These are phyloP conservation scores for Scolopax mira DNA, from an alignment of 2,113 vertebrate genomes.

Conservation along the genomic window DNA sequence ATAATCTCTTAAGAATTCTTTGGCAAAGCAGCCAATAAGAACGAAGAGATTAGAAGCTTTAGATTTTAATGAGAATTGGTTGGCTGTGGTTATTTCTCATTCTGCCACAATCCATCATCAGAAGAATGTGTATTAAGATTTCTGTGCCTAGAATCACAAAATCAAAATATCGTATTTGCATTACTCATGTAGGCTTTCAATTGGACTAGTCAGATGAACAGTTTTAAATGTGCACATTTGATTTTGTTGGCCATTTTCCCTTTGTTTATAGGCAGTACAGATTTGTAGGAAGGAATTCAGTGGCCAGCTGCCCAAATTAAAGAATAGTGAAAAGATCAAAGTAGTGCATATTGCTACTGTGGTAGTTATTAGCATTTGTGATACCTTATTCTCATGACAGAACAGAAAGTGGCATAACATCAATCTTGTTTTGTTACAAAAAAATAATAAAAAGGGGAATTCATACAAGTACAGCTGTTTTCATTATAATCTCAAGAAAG, in stretches of 20 bases:
- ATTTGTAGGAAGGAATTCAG: conserved; percentile 34
- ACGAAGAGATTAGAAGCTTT: neutral
- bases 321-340: conserved; percentile 45
- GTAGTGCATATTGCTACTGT: conserved; percentile 28
- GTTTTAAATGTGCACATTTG: conserved; percentile 8
- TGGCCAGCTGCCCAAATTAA: conserved; percentile 38
- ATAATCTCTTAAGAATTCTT: conserved; percentile 63
- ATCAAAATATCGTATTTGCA: conserved; percentile 4
- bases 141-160: conserved; percentile 39
- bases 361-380: conserved; percentile 42
- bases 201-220: neutral
- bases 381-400: conserved; percentile 59
- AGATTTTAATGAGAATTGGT: conserved; percentile 38
- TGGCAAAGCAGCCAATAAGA: conserved; percentile 30
- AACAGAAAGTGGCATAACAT: conserved; percentile 65
- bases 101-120: neutral
- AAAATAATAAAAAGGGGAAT: conserved; percentile 58
- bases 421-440: conserved; percentile 65
- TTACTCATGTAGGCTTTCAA: conserved; percentile 9
- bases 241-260: conserved; percentile 23
- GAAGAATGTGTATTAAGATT: conserved; percentile 22
- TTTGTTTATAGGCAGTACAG: neutral
- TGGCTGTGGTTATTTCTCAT: conserved; percentile 24
- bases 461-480: conserved; percentile 56
- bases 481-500: conserved; percentile 63